Percentiles rank a stretch among this genome's conserved stretches.
These are phyloP conservation scores for Hiodon tergisus DNA, from an alignment of 2,113 vertebrate species.

Conservation along the genomic window DNA sequence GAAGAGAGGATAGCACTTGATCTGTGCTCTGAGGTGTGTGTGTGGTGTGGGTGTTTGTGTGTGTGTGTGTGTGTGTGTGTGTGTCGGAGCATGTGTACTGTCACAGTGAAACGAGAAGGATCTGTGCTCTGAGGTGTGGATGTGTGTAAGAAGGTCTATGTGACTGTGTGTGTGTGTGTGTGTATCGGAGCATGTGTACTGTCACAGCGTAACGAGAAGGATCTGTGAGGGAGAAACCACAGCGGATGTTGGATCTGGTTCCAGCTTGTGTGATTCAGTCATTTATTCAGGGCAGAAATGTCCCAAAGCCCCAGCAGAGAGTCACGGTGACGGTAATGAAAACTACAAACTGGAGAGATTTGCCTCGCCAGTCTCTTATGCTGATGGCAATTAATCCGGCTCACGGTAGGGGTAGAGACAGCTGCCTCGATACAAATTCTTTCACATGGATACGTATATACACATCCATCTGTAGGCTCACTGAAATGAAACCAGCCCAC, in stretches of 20 bases:
- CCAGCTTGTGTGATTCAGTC: neutral
- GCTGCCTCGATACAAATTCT: neutral
- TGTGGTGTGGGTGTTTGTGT: neutral
- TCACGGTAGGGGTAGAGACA: constrained; percentile 12
- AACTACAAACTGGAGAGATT: constrained; percentile 47
- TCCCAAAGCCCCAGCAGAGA: constrained; percentile 23
- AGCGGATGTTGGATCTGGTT: no score
- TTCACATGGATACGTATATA: neutral
- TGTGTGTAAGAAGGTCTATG: neutral
- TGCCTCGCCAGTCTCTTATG: constrained; percentile 31
- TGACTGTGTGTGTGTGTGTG: neutral
- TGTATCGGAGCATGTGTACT: no score
- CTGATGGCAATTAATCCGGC: constrained; percentile 51
- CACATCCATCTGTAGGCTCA: neutral
- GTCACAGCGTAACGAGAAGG: neutral
- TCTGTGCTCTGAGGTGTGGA: neutral
- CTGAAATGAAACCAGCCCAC: neutral
- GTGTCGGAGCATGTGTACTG: neutral
- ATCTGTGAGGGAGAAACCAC: neutral
- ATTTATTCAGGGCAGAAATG: neutral
- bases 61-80: neutral
- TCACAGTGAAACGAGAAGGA: neutral
- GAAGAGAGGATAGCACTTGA: neutral
- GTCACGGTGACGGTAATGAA: constrained; percentile 42
- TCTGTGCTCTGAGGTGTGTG: neutral